phyloP scores from a whole-genome alignment of 2,888 invertebrate species.

The Smittia aterrima region DNA sequence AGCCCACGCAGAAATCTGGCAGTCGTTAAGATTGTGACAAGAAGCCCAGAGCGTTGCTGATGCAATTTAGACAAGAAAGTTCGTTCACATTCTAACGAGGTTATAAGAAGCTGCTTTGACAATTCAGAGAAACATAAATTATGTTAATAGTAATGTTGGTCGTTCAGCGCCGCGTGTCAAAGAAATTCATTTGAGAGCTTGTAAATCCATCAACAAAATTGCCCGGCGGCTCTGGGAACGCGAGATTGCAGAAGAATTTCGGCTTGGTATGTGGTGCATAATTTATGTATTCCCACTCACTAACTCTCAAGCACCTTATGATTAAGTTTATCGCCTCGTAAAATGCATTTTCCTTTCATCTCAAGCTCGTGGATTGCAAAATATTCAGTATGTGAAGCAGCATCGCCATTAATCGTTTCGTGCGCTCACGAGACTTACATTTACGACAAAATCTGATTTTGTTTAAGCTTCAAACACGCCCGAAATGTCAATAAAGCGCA shows the following conservation, averaged over 20 bases:
- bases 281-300: neutral
- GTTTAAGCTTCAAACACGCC: neutral
- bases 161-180: constrained; percentile 4
- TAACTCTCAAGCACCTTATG: neutral
- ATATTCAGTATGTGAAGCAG: no score
- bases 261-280: neutral
- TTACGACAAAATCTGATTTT: neutral
- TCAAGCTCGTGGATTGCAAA: neutral
- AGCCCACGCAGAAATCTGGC: neutral
- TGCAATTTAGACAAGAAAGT: constrained; percentile 1
- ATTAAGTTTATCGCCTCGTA: neutral
- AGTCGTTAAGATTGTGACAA: neutral
- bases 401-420: neutral
- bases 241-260: neutral
- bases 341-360: neutral
- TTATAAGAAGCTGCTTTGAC: neutral
- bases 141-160: neutral
- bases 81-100: neutral
- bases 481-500: neutral
- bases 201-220: constrained; percentile 4
- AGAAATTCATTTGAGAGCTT: neutral
- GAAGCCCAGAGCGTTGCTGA: neutral
- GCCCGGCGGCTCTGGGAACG: no score
- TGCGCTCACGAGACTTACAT: neutral
- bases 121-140: neutral